Base-by-base conservation (phyloP, 2,888 invertebrate species). In the Athrips mouffetella region DNA sequence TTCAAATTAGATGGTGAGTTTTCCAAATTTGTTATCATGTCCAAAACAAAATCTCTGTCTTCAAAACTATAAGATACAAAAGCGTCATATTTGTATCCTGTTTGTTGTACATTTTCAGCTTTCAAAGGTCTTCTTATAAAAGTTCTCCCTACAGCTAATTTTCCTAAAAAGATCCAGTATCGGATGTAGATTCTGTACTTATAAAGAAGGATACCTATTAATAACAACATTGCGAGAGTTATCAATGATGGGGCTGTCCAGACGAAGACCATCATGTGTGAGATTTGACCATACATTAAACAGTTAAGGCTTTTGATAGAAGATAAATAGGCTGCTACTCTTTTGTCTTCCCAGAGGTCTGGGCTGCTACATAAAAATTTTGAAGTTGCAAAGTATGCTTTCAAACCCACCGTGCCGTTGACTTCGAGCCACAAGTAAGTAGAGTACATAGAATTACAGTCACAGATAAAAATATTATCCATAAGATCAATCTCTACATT, bases 11-110 rank as follows among this genome's bases (percentile, higher is more conserved):
- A 91, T 13, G 90, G 83, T 33, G 88, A 79, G 20, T 80, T 87
- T 70, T 93, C 93, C 48, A 93, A 67, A 65, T 91, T 89, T 3
- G 84, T 74, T 30, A 91, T 90, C 67, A 93, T 76, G 44, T 90
- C 84, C 13, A 89, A 74, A 3, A 93, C 91, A 63, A 92, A 92
- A 23, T 89, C 88, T 54, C 90, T 79, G 52, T 91, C 91, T 59
- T 91, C 91, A 58, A 81, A 90, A 58, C 90, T 89, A 56, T 91
- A 91, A 0, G 91, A 91, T 1, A 91, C 88, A 56, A 91, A 91
- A 0, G 91, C 91, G 54, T 91, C 91, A 58, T 90, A 91, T 48
- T 85, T 83, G 54, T 88, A 90, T 0, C 62, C 62, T 31, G 68
- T 79, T 0, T 60, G 55, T 35, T 67, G 66, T 3, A 58, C 55